Conservation (phyloP, 2,888 invertebrate species). For the Melanostoma scalare region DNA sequence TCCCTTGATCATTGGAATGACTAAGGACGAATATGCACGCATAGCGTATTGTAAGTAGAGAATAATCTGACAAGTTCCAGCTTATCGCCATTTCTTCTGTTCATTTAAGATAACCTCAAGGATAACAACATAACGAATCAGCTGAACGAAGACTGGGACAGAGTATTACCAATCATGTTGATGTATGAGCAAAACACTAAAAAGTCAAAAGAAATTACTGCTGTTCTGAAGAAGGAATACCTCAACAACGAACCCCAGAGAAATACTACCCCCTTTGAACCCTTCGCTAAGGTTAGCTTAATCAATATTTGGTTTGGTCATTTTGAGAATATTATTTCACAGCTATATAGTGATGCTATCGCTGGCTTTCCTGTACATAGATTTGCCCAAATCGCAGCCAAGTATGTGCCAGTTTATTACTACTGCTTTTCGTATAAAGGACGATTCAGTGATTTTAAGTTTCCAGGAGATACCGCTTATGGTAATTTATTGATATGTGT, state of each 20-base stretch:
- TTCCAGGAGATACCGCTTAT: conserved; percentile 82
- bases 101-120: conserved; percentile 81
- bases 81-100: background rate
- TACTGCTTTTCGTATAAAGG: conserved; percentile 85
- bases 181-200: conserved; percentile 79
- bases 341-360: conserved; percentile 84
- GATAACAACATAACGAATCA: conserved; percentile 82
- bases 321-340: background rate
- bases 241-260: conserved; percentile 67
- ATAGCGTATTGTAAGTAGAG: too few relatives aligned
- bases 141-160: conserved; percentile 76
- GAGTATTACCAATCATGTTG: conserved; percentile 77
- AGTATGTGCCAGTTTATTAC: conserved; percentile 84
- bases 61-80: background rate
- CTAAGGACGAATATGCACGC: conserved; percentile 77
- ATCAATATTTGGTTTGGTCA: background rate
- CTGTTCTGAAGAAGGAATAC: conserved; percentile 74
- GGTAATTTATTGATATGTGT: conserved; percentile 78
- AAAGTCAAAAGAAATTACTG: conserved; percentile 78
- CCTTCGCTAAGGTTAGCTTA: conserved; percentile 64
- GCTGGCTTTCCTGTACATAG: conserved; percentile 85
- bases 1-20: conserved; percentile 86
- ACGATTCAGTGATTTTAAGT: conserved; percentile 83
- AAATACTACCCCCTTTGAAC: conserved; percentile 74
- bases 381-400: conserved; percentile 84